Base-by-base conservation (phyloP, 2,113 vertebrate species). In the Antennarius striatus region DNA sequence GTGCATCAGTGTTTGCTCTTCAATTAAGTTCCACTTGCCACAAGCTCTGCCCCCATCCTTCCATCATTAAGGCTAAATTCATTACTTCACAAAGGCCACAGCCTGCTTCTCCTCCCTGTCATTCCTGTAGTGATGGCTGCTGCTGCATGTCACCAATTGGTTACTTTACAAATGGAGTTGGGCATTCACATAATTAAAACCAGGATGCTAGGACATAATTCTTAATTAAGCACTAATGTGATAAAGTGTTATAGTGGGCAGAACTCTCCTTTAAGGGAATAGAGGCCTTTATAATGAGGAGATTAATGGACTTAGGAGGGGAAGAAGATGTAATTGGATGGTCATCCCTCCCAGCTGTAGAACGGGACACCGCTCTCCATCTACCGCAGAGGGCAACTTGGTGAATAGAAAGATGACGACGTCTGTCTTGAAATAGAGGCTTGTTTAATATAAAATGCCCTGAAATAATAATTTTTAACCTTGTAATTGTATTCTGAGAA, bases 191-290 rank as follows among this genome's bases (percentile, higher is more conserved):
- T 95, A 96, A 96, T 95, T 94, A 94, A 95, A 94, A 92, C 88
- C 88, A 90, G 91, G 92, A 94, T 92, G 91, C 91, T 90, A 71
- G 80, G 90, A 94, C 93, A 94, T 94, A 92, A 93, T 93, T 95
- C 93, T 95, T 95, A 95, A 97, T 96, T 95, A 96, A 95, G 93
- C 86, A 48, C 85, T 95, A 95, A 96, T 92, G 91, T 91, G 94
- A 95, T 96, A 93, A 95, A 93, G 86, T 76, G 86, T 88, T 89
- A 91, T 89, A 85, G 75, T 76, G 73, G 80, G 82, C 79, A 71
- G 80, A 90, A 85, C 76, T 79, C 69, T 80, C 78, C 85, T 90
- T 89, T 82, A 85, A 89, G 83, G 81, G 83, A 88, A 82, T 40
- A 68, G 71, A 88, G 90, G 87, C 86, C 83, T 51, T 88, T 89